Base-by-base conservation (phyloP, 2,797 vertebrate species). In the Arctocebus calabarensis region DNA sequence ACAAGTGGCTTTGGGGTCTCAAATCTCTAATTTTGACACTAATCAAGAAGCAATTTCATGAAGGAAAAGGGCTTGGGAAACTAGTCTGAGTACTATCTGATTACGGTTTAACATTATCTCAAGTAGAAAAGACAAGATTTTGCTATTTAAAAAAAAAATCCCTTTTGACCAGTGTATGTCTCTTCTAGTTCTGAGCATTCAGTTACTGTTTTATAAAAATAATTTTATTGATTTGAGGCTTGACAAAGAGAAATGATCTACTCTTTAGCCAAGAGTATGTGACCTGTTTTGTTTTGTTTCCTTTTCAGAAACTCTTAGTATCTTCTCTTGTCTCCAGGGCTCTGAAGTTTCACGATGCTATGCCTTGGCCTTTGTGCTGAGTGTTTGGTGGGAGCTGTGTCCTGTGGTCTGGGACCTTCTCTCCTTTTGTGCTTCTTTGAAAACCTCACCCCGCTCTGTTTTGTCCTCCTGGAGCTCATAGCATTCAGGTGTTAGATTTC, bases 181-280 rank as follows among this genome's bases (percentile, higher is more conserved):
- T 95, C 55, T 91, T 86, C 70, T 79, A 61, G 52, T 83, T 94
- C 82, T 94, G 88, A 92, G 85, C 85, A 92, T 95, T 91, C 64
- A 61, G 78, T 95, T 79, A 88, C 34, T 34, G 32, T 86, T 74
- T 90, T 88, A 88, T 84, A 94, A 92, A 96, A 92, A 83, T 62
- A 92, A 94, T 90, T 66, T 82, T 92, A 94, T 95, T 92, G 92
- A 95, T 90, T 90, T 90, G 81, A 62, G 57, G 19, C 45, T 88
- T 94, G 77, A 37, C 82, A 95, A 92, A 96, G 83, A 85, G 74
- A 90, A 97, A 92, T 83, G 68, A 68, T 94, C 84, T 79, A 45
- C 55, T 79, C 87, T 90, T 90, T 61, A 85, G 88, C 23, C 45
- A 89, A 94, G 77, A 74, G 25, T 87, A 77, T 59, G 13, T 93